These are phyloP conservation scores for Caranx melampygus DNA, from an alignment of 2,113 vertebrate genomes.

Conservation along the genomic window DNA sequence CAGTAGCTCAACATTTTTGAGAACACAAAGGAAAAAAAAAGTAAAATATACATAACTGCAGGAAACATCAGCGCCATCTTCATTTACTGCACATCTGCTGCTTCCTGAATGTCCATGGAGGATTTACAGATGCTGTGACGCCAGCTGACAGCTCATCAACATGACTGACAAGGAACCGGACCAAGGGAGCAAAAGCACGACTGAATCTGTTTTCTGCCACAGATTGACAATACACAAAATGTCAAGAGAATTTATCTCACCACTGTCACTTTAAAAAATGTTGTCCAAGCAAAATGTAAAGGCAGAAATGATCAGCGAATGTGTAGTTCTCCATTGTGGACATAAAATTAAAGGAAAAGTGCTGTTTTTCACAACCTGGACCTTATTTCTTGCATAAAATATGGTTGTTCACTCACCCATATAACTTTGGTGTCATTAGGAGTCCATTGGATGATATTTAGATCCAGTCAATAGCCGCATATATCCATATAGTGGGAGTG, in stretches of 20 bases:
- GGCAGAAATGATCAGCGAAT: neutral
- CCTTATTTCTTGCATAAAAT: no score
- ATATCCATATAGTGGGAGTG: no score
- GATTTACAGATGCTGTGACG: neutral
- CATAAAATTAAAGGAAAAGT: no score
- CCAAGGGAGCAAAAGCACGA: neutral
- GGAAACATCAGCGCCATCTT: neutral
- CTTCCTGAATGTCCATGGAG: neutral
- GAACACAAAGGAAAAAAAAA: no score
- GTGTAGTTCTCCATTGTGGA: no score
- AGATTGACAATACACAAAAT: constrained; percentile 27
- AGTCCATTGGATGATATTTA: no score
- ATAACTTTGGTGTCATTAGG: no score
- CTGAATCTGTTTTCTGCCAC: constrained; percentile 8
- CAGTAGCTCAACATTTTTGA: no score
- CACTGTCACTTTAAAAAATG: neutral
- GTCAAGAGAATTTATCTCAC: constrained; percentile 12
- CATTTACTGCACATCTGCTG: neutral
- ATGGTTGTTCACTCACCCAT: no score
- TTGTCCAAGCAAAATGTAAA: neutral
- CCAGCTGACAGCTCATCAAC: constrained; percentile 30
- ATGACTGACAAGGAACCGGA: constrained; percentile 36
- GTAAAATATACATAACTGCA: neutral
- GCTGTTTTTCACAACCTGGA: no score
- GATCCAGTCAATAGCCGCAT: no score